Base-by-base conservation (phyloP, 2,113 vertebrate genomes). In the Protomyctophum bolini region DNA sequence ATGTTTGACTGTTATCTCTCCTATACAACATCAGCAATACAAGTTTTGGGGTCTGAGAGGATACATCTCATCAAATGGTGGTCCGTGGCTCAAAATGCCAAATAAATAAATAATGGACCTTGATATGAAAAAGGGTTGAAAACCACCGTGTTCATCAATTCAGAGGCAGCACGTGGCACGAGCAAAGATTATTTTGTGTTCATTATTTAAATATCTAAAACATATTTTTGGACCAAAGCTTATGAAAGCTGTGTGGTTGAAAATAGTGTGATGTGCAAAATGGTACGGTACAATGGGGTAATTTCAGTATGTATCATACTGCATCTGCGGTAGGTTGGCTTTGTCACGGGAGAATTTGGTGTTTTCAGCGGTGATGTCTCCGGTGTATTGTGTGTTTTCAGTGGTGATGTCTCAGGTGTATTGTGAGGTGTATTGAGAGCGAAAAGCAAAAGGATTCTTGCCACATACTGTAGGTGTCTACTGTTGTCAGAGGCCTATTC, bases 141-240 rank as follows among this genome's bases (percentile, higher is more conserved):
- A 52, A 52, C 50, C 50, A 52, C 62, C 48, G 41, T 55, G 56
- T 49, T 66, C 47, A 72, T 66, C 59, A 67, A 10, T 56, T 66
- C 59, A 21, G 57, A 66, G 45, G 51, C 62, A 61, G 33, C 33
- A 10, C 3, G 4, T 51, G 63, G 63, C 65, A 73, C 63, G 33
- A 71, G 76, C 51, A 52, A 58, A 68, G 58, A 68, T 51, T 69
- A 68, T 73, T 69, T 68, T 64, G 70, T 70, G 68, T 64, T 60
- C 64, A 54, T 59, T 68, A 68, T 51, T 66, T 79, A 70, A 61
- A 70, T 66, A 78, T 68, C 72, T 78, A 71, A 61, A 60, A 50
- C 59, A 63, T 57, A 46, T 66, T 63, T 72, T 72, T 33, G 48
- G 62, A 63, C 0, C 2, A 58, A 21, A 28, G 8, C 29, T 14